Conservation (phyloP, 2,888 invertebrate genomes). For the Carabus problematicus region DNA sequence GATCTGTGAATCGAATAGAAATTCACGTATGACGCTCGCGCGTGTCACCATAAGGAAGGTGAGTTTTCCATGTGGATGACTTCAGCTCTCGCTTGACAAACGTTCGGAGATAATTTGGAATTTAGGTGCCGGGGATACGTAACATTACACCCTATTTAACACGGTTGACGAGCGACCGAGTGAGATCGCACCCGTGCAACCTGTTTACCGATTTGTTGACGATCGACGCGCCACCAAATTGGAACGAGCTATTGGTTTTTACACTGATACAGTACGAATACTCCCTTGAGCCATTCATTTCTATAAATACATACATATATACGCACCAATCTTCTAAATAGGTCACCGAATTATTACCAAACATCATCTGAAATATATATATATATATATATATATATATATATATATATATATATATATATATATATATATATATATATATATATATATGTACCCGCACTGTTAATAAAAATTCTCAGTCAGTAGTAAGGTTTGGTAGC, state of each 20-base stretch:
- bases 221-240: slow-evolving; percentile 10
- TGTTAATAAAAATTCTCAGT: too few species aligned
- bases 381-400: too few species aligned
- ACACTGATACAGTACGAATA: too few species aligned
- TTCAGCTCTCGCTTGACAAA: slow-evolving; percentile 19
- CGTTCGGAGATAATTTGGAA: slow-evolving; percentile 29
- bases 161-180: neutral
- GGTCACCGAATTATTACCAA: too few species aligned
- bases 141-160: slow-evolving; percentile 40
- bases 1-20: slow-evolving; percentile 41
- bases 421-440: too few species aligned
- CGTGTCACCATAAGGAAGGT: slow-evolving; percentile 33
- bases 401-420: too few species aligned
- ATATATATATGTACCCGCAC: too few species aligned
- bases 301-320: too few species aligned
- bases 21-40: slow-evolving; percentile 26
- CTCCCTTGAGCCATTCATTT: too few species aligned
- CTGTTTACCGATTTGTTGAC: slow-evolving; percentile 10
- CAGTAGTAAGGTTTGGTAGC: too few species aligned
- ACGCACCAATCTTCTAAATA: too few species aligned
- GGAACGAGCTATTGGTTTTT: neutral
- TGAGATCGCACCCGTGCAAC: neutral
- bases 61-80: slow-evolving; percentile 36
- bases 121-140: slow-evolving; percentile 33
- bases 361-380: too few species aligned